Conservation (phyloP, 2,888 invertebrate species). For the Rapana venosa region DNA sequence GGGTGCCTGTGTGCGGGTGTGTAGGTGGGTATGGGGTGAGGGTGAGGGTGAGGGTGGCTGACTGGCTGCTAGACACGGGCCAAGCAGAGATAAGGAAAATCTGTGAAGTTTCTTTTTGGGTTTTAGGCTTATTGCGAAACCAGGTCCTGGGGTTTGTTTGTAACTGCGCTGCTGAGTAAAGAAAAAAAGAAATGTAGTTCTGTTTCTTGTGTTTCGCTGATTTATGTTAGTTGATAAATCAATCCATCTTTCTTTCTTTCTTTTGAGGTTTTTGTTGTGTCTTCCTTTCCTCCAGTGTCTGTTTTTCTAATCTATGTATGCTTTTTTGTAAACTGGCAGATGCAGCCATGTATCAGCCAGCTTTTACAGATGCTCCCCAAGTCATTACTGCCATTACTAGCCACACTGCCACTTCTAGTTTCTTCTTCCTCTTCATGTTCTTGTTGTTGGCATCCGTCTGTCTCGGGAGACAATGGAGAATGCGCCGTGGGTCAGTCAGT, state of each 20-base stretch:
- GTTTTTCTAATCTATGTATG: not conserved
- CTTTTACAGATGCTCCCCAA: no score
- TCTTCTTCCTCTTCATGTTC: not conserved
- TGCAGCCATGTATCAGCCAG: no score
- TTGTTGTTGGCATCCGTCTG: not conserved
- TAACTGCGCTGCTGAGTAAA: no score
- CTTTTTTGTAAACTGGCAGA: not conserved
- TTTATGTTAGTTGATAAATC: no score
- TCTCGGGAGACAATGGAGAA: no score
- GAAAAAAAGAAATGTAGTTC: not conserved
- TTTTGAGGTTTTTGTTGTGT: not conserved
- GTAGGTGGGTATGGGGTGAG: not conserved
- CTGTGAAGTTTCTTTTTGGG: not conserved
- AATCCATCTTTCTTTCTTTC: not conserved
- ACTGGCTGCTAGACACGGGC: not conserved
- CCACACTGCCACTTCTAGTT: not conserved
- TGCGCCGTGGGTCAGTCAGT: no score
- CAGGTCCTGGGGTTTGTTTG: no score
- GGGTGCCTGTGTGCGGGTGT: not conserved
- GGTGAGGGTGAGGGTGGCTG: not conserved
- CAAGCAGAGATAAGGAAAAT: not conserved
- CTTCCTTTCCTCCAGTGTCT: not conserved
- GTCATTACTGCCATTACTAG: not conserved
- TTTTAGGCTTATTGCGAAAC: not conserved
- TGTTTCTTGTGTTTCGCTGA: not conserved